Evolutionary conservation across 2,888 invertebrate species (phyloP), one percentile per base, ranked within the genome.

Genomic region (Biston stratarius): DNA sequence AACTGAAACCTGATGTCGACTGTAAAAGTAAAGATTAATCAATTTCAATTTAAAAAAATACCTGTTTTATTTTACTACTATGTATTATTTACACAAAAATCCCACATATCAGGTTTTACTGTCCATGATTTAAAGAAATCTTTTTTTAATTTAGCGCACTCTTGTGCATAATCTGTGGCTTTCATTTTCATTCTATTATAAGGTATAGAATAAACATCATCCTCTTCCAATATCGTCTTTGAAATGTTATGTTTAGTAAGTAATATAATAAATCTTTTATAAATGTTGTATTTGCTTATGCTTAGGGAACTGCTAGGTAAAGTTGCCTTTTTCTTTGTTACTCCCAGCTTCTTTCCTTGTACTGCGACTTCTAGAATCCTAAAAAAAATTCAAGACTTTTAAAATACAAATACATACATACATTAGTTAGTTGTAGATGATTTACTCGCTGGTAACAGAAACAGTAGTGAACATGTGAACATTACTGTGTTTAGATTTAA

Each of bases 311-410:
- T 91, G 12, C 83, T 91, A 15, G 87, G 85, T 33, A 79, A 83
- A 58, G 86, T 83, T 36, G 86, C 79, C 67, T 90, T 92, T 79
- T 96, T 97, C 82, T 96, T 97, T 0, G 97, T 97, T 0, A 96
- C 91, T 6, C 98, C 98, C 83, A 97, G 96, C 71, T 96, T 97
- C 77, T 94, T 95, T 6, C 98, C 98, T 80, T 96, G 95, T 0
- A 97, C 96, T 24, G 96, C 95, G 38, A 98, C 95, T 91, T 98
- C 97, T 52, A 92, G 84, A 42, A 94, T 78, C 61, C 97, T 97
- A 81, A 69, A 94, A 94, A 61, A 66, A 33, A 42, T 11, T 6
- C n/a, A 53, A 11, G 0, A 14, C 38, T 10, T 9, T 53, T 51
- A 12, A 5, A 8, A 24, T 7, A 5, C 14, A 9, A 9, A 8